phyloP scores from a whole-genome alignment of 2,888 invertebrate genomes.

The Salticus scenicus region DNA sequence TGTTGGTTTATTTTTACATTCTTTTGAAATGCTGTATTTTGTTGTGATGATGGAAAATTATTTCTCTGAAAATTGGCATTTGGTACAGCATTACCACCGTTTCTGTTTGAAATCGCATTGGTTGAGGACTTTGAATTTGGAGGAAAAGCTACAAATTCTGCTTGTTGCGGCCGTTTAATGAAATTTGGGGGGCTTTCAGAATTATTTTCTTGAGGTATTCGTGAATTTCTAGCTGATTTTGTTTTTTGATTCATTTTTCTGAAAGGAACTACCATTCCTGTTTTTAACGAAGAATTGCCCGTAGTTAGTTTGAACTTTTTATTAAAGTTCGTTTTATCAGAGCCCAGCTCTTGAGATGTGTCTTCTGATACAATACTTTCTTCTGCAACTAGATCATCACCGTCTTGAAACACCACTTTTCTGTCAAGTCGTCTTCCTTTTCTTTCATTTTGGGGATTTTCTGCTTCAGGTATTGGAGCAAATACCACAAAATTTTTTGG shows the following conservation, averaged over 20 bases:
- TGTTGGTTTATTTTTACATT: not conserved
- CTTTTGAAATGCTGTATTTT: not conserved
- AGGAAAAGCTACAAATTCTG: not conserved
- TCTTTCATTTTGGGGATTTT: not conserved
- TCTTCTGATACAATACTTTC: constrained; percentile 41
- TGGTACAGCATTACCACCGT: not conserved
- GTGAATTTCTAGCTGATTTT: not conserved
- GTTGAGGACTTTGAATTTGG: not conserved
- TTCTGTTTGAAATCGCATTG: constrained; percentile 14
- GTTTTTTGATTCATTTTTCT: not conserved
- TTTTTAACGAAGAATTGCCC: not conserved
- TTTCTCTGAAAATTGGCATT: not conserved
- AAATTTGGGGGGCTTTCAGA: not conserved
- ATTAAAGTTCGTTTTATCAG: not conserved
- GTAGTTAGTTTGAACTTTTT: constrained; percentile 23
- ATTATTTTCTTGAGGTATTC: not conserved
- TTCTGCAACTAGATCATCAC: constrained; percentile 47
- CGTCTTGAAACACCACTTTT: constrained; percentile 16
- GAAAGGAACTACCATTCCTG: not conserved
- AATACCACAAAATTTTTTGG: constrained; percentile 56
- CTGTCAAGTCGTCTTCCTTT: constrained; percentile 35
- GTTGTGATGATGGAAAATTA: not conserved
- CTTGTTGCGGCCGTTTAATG: not conserved
- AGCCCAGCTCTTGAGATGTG: constrained; percentile 15
- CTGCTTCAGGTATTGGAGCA: constrained; percentile 55